These are phyloP conservation scores for Pecten maximus DNA, from an alignment of 2,888 invertebrate genomes.

Conservation along the genomic window DNA sequence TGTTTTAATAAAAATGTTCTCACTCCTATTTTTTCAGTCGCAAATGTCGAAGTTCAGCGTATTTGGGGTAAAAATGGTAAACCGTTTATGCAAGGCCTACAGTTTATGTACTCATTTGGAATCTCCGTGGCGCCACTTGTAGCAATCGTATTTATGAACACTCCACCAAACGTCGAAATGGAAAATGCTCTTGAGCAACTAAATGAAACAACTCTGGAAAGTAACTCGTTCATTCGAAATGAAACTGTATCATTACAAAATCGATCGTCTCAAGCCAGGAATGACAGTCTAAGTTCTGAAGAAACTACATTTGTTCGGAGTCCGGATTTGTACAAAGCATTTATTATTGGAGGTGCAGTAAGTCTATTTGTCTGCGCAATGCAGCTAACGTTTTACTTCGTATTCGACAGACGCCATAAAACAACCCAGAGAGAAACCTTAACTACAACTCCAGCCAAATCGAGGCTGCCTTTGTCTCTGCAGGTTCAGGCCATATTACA, in stretches of 20 bases:
- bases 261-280: not conserved
- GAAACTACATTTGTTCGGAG: not conserved
- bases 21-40: not conserved
- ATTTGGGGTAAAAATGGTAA: not conserved
- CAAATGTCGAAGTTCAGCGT: constrained; percentile 17
- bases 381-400: not conserved
- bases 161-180: not conserved
- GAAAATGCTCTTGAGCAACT: not conserved
- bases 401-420: not conserved
- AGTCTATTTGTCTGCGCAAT: not conserved
- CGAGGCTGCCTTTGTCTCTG: not conserved
- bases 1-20: not conserved
- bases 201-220: not conserved
- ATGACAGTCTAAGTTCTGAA: not conserved
- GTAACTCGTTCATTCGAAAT: not conserved
- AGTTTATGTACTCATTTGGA: constrained; percentile 4
- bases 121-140: not conserved
- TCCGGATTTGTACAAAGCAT: not conserved
- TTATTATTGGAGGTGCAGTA: not conserved
- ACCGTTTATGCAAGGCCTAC: not conserved
- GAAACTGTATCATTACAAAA: not conserved
- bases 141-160: not conserved
- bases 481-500: not conserved
- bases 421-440: not conserved
- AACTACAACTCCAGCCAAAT: not conserved